Base-by-base conservation (phyloP, 2,888 invertebrate species). In the Deilephila elpenor region DNA sequence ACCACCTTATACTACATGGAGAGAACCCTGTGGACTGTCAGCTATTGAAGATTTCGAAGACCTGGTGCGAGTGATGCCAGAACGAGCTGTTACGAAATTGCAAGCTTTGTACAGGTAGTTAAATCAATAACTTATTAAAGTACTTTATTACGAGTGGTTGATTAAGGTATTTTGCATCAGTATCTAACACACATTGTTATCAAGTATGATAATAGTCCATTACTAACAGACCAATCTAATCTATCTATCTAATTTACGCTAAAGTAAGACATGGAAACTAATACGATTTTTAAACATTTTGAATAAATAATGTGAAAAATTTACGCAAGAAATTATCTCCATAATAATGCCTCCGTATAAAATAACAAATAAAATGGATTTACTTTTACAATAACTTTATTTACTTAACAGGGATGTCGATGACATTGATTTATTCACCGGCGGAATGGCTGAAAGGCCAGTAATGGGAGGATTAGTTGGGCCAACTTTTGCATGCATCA, bases 401-500 rank as follows among this genome's bases (percentile, higher is more conserved):
- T 25, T 34, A 64, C 59, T 29, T 88, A 86, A 6, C 81, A 95
- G 96, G 44, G 95, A 96, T 76, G 96, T 98, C 0, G 97, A 97
- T 74, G 98, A 98, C 84, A 96, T 98, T 74, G 98, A 98, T 86
- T 91, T 98, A 1, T 98, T 97, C 85, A 96, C 98, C 0, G 98
- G 97, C 11, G 98, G 97, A 0, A 95, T 98, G 85, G 96, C 98
- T 0, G 98, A 98, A 84, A 95, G 96, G 59, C 97, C 98, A 0
- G 96, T 98, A 0, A 92, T 96, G 0, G 97, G 97, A 0, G 98
- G 97, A 0, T 90, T 98, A 3, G 97, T 98, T 0, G 98, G 98
- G 0, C 98, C 98, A 0, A 97, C 98, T 0, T 98, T 98, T 82
- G 97, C 97, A 44, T 98, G 98, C 85, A 97, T 98, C 73, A 97